Evolutionary conservation across 2,888 invertebrate species (phyloP), one percentile per base, ranked within the genome.

Genomic region (Stenotaenia linearis): DNA sequence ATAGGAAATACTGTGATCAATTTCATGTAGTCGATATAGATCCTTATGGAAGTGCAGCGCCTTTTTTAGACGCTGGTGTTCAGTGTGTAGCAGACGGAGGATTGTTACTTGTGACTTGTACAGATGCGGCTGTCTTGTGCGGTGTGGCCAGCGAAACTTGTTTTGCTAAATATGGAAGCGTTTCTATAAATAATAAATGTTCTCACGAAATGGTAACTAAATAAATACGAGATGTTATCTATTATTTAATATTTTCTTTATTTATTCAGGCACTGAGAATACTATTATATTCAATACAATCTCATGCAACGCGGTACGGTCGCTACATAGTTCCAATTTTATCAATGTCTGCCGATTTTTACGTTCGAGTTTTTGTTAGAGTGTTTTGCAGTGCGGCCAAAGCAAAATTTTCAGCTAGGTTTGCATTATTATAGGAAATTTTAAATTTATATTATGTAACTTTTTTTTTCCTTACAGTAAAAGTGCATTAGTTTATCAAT

Each of bases 131-230:
- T 0, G 93, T 98, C 0, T 86, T 99, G 75, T 97, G 97, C 80
- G 99, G 99, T 0, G 98, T 97, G 87, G 90, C 93, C 0, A 94
- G 96, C 0, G 98, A 99, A 87, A 94, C 97, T 0, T 98, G 98
- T 85, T 90, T 92, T 83, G 90, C 91, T 9, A 98, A 97, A 88
- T 99, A 99, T 85, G 98, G 98, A 0, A 91, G 97, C 0, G 88
- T 97, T 80, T 93, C 98, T 0, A 86, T 98, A 74, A 91, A 92
- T 84, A 91, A 92, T 15, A 94, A 93, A 85, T 91, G 92, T 79
- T 97, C 97, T 84, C 98, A 99, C 88, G 99, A 99, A 90, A 93
- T 97, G 92, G 95, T 93, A 85, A 86, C 86, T 82, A 18, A 56
- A 56, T 23, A 2, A 56, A 10, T 56, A 23, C n/a, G 21, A 23